Evolutionary conservation across 2,797 vertebrate genomes (phyloP).

Genomic region (Micropoecilia bifurca): DNA sequence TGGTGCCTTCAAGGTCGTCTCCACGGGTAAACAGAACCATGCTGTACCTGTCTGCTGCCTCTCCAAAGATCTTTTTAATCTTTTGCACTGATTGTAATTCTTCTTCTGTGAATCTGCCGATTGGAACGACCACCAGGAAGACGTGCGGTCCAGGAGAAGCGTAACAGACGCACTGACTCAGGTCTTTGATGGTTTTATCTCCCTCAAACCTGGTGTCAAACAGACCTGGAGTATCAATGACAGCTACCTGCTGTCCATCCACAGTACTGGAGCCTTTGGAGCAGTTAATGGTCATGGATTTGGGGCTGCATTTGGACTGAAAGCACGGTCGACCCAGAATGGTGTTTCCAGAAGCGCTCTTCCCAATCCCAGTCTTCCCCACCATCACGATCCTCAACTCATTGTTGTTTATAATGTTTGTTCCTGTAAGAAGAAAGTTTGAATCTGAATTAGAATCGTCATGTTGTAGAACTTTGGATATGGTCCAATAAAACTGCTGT

Average conservation of each 20-base stretch:
- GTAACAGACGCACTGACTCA: neutral
- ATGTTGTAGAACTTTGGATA: neutral
- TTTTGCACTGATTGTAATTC: neutral
- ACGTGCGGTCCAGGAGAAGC: slow-evolving; percentile 5
- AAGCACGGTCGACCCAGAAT: neutral
- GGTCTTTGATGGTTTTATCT: neutral
- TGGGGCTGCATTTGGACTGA: neutral
- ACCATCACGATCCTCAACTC: slow-evolving; percentile 4
- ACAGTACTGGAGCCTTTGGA: neutral
- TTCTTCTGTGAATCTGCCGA: neutral
- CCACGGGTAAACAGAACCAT: neutral
- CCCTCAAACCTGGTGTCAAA: neutral
- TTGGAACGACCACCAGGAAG: neutral
- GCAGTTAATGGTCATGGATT: neutral
- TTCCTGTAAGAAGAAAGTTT: neutral
- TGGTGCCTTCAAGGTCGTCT: neutral
- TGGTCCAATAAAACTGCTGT: neutral
- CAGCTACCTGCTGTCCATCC: neutral
- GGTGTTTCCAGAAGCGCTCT: slow-evolving; percentile 3
- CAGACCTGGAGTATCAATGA: slow-evolving; percentile 1
- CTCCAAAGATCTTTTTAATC: slow-evolving; percentile 1
- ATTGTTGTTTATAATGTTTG: neutral
- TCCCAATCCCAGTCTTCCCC: neutral
- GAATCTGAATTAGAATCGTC: neutral
- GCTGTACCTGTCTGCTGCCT: neutral